A percentile compares a stretch with the other conserved stretches of the same genome.
These are phyloP conservation scores for Eulithis testata DNA, from an alignment of 2,888 invertebrate species.

Conservation along the genomic window DNA sequence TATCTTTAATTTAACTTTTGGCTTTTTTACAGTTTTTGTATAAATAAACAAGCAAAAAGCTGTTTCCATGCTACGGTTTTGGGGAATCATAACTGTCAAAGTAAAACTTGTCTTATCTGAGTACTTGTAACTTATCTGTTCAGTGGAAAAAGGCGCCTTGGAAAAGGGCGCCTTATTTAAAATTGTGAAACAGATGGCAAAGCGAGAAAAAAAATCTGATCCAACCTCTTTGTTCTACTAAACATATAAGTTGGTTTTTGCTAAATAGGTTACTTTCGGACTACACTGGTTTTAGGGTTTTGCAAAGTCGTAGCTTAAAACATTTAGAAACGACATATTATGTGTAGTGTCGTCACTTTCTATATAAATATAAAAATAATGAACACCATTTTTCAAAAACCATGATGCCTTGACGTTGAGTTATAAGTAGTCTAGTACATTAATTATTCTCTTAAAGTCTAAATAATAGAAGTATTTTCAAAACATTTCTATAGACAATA, in stretches of 20 bases:
- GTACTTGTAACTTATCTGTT: not conserved
- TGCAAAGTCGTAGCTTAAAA: not conserved
- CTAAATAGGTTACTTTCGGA: not conserved
- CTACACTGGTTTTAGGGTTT: not conserved
- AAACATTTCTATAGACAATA: slow-evolving; percentile 8
- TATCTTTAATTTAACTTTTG: no score
- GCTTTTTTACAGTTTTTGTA: no score
- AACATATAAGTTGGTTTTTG: not conserved
- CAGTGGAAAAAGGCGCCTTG: not conserved
- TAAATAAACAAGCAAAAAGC: not conserved
- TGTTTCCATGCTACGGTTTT: not conserved
- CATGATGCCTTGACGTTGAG: slow-evolving; percentile 27
- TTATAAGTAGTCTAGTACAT: not conserved
- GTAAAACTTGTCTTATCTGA: not conserved
- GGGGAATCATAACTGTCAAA: not conserved
- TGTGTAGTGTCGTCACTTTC: not conserved
- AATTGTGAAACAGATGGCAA: not conserved
- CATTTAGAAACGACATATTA: not conserved
- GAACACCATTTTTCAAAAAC: slow-evolving; percentile 14
- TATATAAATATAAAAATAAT: not conserved
- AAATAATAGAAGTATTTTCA: not conserved
- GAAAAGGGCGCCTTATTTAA: no score
- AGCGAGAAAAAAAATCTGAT: not conserved
- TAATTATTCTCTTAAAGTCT: not conserved
- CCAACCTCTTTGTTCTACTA: not conserved